phyloP scores from a whole-genome alignment of 2,113 vertebrate genomes.

The Corvus cornix region DNA sequence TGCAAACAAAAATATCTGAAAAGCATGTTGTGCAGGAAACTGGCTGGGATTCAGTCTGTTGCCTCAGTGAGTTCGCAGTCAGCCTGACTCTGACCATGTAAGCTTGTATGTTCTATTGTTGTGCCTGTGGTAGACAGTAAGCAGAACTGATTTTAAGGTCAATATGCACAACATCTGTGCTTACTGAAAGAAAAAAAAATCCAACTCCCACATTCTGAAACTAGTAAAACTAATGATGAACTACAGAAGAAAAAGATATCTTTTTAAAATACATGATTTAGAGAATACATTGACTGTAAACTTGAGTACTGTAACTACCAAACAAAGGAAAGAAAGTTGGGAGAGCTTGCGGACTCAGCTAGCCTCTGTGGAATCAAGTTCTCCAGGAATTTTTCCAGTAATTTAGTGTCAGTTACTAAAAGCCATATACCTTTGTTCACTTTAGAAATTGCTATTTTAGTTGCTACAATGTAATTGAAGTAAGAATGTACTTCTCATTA shows the following conservation, averaged over 20 bases:
- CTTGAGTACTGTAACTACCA: not conserved
- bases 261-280: not conserved
- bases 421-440: not conserved
- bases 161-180: not conserved
- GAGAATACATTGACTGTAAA: not conserved
- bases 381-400: not conserved
- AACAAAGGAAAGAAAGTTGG: not conserved
- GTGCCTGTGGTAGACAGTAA: not conserved
- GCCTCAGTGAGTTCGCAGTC: not conserved
- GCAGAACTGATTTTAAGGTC: not conserved
- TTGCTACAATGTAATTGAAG: not conserved
- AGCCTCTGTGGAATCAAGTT: not conserved
- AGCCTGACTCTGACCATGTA: not conserved
- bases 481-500: not conserved
- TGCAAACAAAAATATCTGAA: conserved; percentile 34
- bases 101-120: not conserved
- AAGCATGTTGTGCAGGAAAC: not conserved
- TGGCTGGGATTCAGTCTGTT: not conserved
- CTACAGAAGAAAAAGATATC: not conserved
- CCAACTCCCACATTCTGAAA: not conserved
- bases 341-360: not conserved
- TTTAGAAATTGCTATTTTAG: not conserved
- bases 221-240: not conserved
- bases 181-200: not conserved
- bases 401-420: not conserved